Base-by-base conservation (phyloP, 2,113 vertebrate genomes). In the Coturnix japonica region DNA sequence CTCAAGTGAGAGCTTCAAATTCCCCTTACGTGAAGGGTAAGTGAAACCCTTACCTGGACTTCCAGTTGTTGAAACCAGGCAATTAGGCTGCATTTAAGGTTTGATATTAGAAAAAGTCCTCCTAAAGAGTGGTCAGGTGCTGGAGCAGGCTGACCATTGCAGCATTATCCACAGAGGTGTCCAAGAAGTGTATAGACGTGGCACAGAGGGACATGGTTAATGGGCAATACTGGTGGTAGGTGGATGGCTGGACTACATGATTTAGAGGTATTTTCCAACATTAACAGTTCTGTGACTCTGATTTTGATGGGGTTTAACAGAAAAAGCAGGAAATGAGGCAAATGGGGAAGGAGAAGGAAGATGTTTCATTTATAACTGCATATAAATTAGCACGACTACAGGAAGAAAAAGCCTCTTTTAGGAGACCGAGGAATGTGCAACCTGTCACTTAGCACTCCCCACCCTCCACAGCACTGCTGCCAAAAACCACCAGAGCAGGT, bases 401-500 rank as follows among this genome's bases (percentile, higher is more conserved):
- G 37, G 46, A 39, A 80, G 75, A 72, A 8, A 73, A 46, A 75
- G 53, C 16, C n/a, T 66, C 39, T 39, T 82, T 51, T 46, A 81
- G 47, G 22, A 89, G 12, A 26, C 33, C 1, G 2, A 79, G 33
- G n/a, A 79, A 93, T 13, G 49, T 44, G 67, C 87, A 85, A 65
- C 67, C 57, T 88, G 69, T 76, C 83, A 85, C 53, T 70, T 84
- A 91, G 89, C 14, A 7, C 23, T 76, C 35, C 18, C 21, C 46
- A 85, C n/a, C 39, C 33, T 77, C 72, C 37, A 41, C 31, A 33
- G 69, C 43, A 2, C 8, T 87, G 25, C 81, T 47, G 39, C 46
- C 81, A 89, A 60, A 89, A 93, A 70, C 33, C n/a, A 76, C 66
- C 57, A 67, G 43, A 91, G 85, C 44, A 57, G 47, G 56, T 86